Conservation (phyloP, 1,140 invertebrate species). For the Ladona fulva region DNA sequence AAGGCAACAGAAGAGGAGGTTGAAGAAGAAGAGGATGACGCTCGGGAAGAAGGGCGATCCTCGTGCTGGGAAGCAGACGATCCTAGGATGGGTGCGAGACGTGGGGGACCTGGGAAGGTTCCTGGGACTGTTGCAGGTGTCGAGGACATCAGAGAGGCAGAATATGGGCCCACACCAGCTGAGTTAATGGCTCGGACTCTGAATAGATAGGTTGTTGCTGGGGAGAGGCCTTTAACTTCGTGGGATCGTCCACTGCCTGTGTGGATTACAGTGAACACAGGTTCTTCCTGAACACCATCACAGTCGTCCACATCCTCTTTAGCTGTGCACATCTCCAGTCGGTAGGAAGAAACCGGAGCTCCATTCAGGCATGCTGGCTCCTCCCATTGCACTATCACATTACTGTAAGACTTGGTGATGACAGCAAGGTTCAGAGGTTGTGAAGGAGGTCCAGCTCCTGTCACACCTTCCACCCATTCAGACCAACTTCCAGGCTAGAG, state of each 20-base stretch:
- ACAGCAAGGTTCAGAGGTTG: slow-evolving; percentile 46
- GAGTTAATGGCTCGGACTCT: slow-evolving; percentile 46
- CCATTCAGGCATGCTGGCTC: slow-evolving; percentile 64
- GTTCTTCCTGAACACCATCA: background rate
- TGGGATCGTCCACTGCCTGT: slow-evolving; percentile 20
- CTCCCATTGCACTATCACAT: slow-evolving; percentile 61
- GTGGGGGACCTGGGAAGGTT: background rate
- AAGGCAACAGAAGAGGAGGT: slow-evolving; percentile 64
- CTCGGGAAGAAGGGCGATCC: slow-evolving; percentile 55
- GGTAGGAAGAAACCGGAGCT: slow-evolving; percentile 64
- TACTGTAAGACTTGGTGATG: slow-evolving; percentile 51
- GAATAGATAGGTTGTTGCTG: slow-evolving; percentile 70
- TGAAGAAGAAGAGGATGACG: slow-evolving; percentile 52
- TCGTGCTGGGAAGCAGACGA: background rate
- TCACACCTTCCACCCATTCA: slow-evolving; percentile 57
- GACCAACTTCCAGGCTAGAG: slow-evolving; percentile 62
- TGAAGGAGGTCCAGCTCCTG: slow-evolving; percentile 67
- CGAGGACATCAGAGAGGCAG: background rate
- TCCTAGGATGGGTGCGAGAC: background rate
- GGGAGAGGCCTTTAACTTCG: slow-evolving; percentile 61
- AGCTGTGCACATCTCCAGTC: slow-evolving; percentile 56
- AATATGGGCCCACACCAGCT: background rate
- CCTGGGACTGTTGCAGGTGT: background rate
- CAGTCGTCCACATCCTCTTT: slow-evolving; percentile 23
- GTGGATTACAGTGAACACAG: background rate